phyloP scores from a whole-genome alignment of 2,888 invertebrate genomes.

The Anoplius nigerrimus region DNA sequence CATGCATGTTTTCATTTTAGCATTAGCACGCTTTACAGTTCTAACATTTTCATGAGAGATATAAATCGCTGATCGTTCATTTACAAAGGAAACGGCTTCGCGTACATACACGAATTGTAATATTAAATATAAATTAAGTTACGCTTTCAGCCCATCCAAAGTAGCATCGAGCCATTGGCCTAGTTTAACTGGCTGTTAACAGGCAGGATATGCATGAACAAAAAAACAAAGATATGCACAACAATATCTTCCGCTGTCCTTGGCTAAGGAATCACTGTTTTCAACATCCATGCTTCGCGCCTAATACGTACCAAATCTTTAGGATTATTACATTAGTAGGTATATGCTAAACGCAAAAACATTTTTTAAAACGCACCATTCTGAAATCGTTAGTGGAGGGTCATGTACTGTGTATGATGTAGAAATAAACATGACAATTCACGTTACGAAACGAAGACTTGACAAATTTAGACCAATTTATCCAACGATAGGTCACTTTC shows the following conservation, averaged over 20 bases:
- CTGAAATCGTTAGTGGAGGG: constrained; percentile 26
- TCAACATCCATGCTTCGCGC: constrained; percentile 36
- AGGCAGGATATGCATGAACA: background rate
- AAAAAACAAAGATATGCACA: constrained; percentile 4
- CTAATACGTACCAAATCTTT: constrained; percentile 50
- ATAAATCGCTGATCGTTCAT: background rate
- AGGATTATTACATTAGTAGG: constrained; percentile 33
- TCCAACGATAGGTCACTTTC: no score
- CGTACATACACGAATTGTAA: background rate
- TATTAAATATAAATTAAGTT: constrained; percentile 33
- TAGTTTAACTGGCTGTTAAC: constrained; percentile 3
- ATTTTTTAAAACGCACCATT: constrained; percentile 27
- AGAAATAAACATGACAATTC: constrained; percentile 45
- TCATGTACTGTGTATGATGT: constrained; percentile 47
- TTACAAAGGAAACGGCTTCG: background rate
- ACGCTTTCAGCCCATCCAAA: constrained; percentile 23
- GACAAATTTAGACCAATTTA: no score
- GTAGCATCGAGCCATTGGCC: constrained; percentile 40
- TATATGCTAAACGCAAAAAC: constrained; percentile 18
- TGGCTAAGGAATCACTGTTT: constrained; percentile 33
- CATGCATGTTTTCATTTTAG: constrained; percentile 24
- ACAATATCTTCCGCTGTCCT: constrained; percentile 19
- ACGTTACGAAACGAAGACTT: constrained; percentile 2
- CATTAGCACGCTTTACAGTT: constrained; percentile 22
- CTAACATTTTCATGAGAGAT: constrained; percentile 8